phyloP scores from a whole-genome alignment of 2,888 invertebrate genomes.

The Thereva nobilitata region DNA sequence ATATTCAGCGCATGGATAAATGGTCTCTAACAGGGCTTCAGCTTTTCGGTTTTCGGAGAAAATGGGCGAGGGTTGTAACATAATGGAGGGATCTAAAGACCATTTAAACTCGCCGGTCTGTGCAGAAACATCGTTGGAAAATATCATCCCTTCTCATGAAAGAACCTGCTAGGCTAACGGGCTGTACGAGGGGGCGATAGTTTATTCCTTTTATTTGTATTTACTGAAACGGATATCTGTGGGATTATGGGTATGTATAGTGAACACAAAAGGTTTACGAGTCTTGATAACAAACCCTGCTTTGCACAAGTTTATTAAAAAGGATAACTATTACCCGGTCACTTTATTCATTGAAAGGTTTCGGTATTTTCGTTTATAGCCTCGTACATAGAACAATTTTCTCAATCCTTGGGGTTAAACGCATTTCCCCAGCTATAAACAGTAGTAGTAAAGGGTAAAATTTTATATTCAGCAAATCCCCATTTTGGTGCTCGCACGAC shows the following conservation, averaged over 20 bases:
- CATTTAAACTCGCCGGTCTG: slow-evolving; percentile 38
- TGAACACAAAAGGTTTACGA: slow-evolving; percentile 16
- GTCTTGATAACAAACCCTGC: slow-evolving; percentile 12
- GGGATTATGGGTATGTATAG: slow-evolving; percentile 39
- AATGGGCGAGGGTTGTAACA: slow-evolving; percentile 33
- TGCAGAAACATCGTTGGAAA: slow-evolving; percentile 28
- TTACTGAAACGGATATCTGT: slow-evolving; percentile 42
- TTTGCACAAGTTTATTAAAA: slow-evolving; percentile 37
- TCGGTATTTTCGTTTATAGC: slow-evolving; percentile 25
- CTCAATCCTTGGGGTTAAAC: slow-evolving; percentile 24
- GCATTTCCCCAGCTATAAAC: neutral
- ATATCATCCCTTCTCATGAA: slow-evolving; percentile 34
- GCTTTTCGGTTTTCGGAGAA: slow-evolving; percentile 23
- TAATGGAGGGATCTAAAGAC: slow-evolving; percentile 36
- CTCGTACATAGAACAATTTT: slow-evolving; percentile 1
- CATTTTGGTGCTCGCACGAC: neutral
- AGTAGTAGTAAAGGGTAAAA: slow-evolving; percentile 23
- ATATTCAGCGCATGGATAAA: slow-evolving; percentile 38
- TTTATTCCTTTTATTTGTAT: slow-evolving; percentile 35
- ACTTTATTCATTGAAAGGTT: slow-evolving; percentile 40
- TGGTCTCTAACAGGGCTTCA: slow-evolving; percentile 28
- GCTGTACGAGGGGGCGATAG: slow-evolving; percentile 9
- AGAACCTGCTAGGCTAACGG: slow-evolving; percentile 6
- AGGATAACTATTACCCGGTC: slow-evolving; percentile 40
- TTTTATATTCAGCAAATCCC: slow-evolving; percentile 26